Percentiles rank a stretch among this genome's conserved stretches.
Conservation (phyloP, 2,113 vertebrate genomes). For the Petaurus breviceps region DNA sequence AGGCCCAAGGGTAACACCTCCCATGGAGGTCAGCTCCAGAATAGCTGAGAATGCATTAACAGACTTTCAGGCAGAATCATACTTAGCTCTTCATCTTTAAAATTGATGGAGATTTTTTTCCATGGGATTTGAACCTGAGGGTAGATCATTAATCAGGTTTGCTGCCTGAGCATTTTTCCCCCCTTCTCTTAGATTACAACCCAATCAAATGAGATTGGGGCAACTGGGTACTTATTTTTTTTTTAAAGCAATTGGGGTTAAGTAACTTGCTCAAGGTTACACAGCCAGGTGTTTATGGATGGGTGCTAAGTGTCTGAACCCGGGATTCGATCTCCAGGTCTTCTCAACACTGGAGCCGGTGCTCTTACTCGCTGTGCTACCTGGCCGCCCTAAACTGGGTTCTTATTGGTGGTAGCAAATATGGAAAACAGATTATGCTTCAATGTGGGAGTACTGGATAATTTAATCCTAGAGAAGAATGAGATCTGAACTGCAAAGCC, state of each 20-base stretch:
- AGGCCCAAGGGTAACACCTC: neutral
- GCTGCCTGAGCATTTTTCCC: neutral
- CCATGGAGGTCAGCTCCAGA: neutral
- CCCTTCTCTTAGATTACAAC: neutral
- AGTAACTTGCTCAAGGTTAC: no score
- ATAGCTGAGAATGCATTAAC: neutral
- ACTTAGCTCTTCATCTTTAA: neutral
- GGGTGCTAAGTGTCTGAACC: no score
- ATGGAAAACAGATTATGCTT: constrained; percentile 9
- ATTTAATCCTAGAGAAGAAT: neutral
- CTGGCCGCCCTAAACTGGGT: no score
- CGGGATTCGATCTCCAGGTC: no score
- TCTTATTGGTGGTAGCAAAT: neutral
- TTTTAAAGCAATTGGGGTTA: no score
- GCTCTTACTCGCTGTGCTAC: no score
- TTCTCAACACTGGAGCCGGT: no score
- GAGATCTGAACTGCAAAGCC: neutral
- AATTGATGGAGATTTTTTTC: neutral
- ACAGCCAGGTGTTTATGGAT: no score
- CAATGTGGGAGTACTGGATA: neutral
- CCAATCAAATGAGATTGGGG: neutral
- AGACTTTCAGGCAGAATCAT: neutral
- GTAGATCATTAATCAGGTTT: neutral
- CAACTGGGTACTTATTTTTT: neutral
- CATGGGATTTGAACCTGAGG: neutral